Conservation (phyloP, 2,797 vertebrate species). For the Thalassophryne amazonica region DNA sequence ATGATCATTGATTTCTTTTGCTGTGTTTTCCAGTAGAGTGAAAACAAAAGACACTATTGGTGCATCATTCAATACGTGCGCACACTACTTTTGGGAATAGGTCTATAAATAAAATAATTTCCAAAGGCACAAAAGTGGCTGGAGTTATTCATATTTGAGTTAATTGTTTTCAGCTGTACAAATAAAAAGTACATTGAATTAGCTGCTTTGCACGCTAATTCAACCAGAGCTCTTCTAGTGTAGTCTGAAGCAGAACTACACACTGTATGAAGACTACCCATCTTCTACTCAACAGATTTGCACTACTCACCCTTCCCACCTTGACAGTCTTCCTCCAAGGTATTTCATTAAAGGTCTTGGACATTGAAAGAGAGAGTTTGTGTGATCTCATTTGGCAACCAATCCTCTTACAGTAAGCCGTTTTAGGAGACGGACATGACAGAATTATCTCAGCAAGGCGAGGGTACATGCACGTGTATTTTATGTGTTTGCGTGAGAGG, state of each 20-base stretch:
- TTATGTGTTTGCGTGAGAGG: constrained; percentile 15
- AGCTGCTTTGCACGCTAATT: constrained; percentile 16
- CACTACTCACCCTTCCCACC: constrained; percentile 13
- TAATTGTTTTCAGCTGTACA: too few species aligned
- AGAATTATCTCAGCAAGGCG: constrained; percentile 65
- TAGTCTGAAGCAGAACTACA: constrained; percentile 39
- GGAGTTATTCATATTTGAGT: too few species aligned
- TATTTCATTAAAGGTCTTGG: constrained; percentile 66
- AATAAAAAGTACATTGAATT: neutral
- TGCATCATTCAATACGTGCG: too few species aligned
- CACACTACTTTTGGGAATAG: too few species aligned
- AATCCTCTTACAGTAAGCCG: constrained; percentile 83
- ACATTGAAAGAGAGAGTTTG: constrained; percentile 69
- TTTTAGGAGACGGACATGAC: constrained; percentile 71
- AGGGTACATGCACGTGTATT: constrained; percentile 5
- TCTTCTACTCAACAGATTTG: constrained; percentile 36
- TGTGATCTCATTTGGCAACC: constrained; percentile 76
- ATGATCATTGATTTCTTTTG: too few species aligned
- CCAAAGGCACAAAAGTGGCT: too few species aligned
- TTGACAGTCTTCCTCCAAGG: constrained; percentile 53
- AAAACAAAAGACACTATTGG: too few species aligned
- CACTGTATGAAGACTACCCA: constrained; percentile 21
- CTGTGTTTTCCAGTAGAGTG: too few species aligned
- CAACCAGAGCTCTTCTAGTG: constrained; percentile 13
- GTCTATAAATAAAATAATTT: too few species aligned